Conservation (phyloP, 2,888 invertebrate species). For the Hermodice carunculata region DNA sequence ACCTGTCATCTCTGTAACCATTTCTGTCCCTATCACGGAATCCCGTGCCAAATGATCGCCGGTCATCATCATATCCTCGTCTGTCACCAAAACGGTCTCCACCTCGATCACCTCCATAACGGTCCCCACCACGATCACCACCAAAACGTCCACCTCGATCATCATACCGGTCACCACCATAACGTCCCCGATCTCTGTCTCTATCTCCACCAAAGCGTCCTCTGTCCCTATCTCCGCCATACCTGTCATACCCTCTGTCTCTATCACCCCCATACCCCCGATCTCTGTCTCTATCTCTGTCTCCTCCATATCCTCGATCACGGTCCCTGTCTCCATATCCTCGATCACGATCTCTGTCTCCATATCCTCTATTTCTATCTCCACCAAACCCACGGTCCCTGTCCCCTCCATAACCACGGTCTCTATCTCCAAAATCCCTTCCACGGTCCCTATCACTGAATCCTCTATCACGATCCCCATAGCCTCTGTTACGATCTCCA, state of each 20-base stretch:
- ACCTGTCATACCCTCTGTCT: neutral
- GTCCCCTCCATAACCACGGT: constrained; percentile 37
- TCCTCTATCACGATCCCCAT: no score
- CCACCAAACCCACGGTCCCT: constrained; percentile 39
- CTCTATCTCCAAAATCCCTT: constrained; percentile 58
- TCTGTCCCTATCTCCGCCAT: neutral
- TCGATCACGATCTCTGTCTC: constrained; percentile 55
- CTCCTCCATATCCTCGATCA: constrained; percentile 21
- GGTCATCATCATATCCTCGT: constrained; percentile 28
- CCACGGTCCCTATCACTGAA: constrained; percentile 20
- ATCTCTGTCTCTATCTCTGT: constrained; percentile 43
- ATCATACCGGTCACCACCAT: constrained; percentile 45
- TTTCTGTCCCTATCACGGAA: constrained; percentile 32
- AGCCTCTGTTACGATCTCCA: constrained; percentile 25
- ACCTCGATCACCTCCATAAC: constrained; percentile 33
- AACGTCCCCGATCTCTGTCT: neutral
- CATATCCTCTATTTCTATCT: constrained; percentile 67
- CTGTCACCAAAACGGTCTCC: constrained; percentile 13
- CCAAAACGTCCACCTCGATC: constrained; percentile 31
- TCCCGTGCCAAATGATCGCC: neutral
- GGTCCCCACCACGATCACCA: constrained; percentile 24
- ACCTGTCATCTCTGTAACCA: constrained; percentile 24
- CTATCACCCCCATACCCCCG: constrained; percentile 37
- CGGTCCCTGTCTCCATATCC: constrained; percentile 33
- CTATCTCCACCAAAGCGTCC: neutral